Evolutionary conservation across 2,113 vertebrate species (phyloP).

Genomic region (Cephalopterus ornatus): DNA sequence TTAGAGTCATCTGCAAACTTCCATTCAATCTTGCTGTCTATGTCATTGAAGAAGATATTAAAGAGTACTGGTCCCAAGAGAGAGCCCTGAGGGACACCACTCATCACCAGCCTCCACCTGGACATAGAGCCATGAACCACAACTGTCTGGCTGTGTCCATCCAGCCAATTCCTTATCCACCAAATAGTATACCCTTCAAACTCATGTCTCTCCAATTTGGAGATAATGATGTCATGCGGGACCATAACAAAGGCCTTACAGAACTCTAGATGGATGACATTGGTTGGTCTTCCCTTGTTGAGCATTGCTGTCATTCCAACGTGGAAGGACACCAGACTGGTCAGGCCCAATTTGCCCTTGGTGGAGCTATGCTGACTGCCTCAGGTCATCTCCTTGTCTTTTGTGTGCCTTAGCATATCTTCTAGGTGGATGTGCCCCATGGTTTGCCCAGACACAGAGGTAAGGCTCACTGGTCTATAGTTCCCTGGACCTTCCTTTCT

Average conservation of each 20-base stretch:
- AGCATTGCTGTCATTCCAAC: neutral
- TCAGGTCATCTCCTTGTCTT: neutral
- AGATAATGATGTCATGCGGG: neutral
- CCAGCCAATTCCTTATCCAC: neutral
- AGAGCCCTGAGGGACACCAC: neutral
- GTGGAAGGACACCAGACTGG: neutral
- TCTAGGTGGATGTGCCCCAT: neutral
- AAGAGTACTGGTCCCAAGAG: rapidly evolving
- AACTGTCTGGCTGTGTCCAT: rapidly evolving
- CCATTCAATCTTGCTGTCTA: neutral
- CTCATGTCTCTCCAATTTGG: neutral
- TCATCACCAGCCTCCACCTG: neutral
- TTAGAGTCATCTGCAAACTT: neutral
- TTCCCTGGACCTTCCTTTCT: neutral
- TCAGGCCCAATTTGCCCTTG: neutral
- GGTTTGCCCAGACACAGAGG: neutral
- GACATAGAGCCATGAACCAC: neutral
- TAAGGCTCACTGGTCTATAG: rapidly evolving
- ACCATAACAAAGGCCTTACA: neutral
- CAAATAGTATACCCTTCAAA: neutral
- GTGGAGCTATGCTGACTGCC: rapidly evolving
- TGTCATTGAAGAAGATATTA: neutral
- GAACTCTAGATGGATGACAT: neutral
- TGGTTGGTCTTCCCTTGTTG: neutral
- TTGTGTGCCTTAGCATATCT: neutral